Percentiles rank a stretch among this genome's conserved stretches.
phyloP scores from a whole-genome alignment of 35 echinoderm and acorn worm species.

The Anneissia japonica region DNA sequence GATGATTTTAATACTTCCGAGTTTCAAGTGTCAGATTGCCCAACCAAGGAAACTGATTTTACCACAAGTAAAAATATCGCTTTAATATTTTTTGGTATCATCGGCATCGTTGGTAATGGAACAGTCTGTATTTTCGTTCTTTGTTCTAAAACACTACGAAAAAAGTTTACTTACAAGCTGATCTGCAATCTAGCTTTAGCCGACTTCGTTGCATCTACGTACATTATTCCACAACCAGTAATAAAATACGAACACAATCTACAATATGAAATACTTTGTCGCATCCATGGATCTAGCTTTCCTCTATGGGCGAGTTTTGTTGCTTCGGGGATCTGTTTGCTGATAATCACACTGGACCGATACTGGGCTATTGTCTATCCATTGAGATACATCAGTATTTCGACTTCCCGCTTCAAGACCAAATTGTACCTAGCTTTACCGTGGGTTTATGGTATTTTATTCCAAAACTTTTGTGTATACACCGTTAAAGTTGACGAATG shows the following conservation, averaged over 20 bases:
- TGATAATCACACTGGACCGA: not conserved
- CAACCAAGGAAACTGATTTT: not conserved
- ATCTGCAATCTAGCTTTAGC: not conserved
- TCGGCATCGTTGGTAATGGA: not conserved
- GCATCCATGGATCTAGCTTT: not conserved
- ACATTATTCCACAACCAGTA: not conserved
- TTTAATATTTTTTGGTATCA: not conserved
- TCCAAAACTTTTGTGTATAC: not conserved
- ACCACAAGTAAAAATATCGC: not conserved
- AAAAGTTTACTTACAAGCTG: not conserved
- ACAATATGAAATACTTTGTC: not conserved
- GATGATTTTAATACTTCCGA: not conserved
- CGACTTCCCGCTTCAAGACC: not conserved
- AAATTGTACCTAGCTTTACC: not conserved
- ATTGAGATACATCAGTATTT: not conserved
- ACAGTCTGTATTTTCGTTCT: not conserved
- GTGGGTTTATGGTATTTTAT: not conserved
- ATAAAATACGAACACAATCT: not conserved
- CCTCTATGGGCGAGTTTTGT: not conserved
- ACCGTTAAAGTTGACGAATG: not conserved
- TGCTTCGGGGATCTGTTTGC: not conserved
- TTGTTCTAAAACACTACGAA: not conserved
- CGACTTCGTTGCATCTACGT: not conserved
- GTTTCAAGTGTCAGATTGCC: not conserved
- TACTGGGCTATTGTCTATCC: not conserved